Conservation (phyloP, 2,888 invertebrate genomes). For the Phasia obesa region DNA sequence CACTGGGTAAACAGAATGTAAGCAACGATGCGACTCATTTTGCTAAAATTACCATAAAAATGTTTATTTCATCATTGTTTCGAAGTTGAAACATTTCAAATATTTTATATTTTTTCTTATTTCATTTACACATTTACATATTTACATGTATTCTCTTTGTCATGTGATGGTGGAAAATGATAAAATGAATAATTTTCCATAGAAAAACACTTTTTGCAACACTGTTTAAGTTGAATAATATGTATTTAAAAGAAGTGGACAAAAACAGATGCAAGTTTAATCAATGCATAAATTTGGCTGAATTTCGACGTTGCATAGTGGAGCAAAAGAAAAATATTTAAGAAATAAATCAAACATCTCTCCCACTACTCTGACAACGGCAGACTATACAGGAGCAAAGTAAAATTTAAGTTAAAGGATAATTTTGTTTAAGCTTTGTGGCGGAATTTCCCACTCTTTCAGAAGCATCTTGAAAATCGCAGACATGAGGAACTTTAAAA, state of each 20-base stretch:
- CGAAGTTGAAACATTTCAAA: slow-evolving; percentile 23
- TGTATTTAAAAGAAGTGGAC: slow-evolving; percentile 13
- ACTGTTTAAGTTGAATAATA: slow-evolving; percentile 33
- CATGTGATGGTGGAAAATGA: slow-evolving; percentile 39
- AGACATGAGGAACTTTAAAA: no score
- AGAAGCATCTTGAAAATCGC: no score
- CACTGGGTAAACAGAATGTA: not conserved
- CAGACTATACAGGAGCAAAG: no score
- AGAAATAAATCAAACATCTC: no score
- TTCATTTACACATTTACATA: not conserved
- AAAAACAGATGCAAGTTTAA: slow-evolving; percentile 40
- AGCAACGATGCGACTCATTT: slow-evolving; percentile 7
- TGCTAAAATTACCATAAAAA: slow-evolving; percentile 56
- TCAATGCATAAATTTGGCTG: not conserved
- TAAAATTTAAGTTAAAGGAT: no score
- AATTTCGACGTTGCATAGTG: no score
- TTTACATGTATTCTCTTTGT: not conserved
- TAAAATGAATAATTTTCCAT: slow-evolving; percentile 37
- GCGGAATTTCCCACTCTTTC: no score
- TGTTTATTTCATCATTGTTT: slow-evolving; percentile 57
- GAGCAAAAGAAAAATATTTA: no score
- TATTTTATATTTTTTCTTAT: slow-evolving; percentile 32
- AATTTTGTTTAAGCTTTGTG: no score
- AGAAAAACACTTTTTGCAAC: slow-evolving; percentile 1
- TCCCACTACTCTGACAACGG: no score